Base-by-base conservation (phyloP, 1,140 invertebrate species). In the Cecropterus lyciades region DNA sequence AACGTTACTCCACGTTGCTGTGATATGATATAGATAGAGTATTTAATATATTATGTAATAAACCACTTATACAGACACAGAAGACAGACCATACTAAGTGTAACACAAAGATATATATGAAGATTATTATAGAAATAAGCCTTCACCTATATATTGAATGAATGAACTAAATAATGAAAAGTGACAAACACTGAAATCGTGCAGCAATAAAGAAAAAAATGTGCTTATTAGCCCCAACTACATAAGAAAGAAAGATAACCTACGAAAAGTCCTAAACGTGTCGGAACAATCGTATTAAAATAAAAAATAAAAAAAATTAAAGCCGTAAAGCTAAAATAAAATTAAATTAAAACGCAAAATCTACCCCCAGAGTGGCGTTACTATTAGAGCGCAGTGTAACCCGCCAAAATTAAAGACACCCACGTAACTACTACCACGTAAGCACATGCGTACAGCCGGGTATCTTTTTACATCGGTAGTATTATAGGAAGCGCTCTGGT, bases 401-500 rank as follows among this genome's bases (percentile, higher is more conserved):
- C 83, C 79, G 73, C 69, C 78, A 64, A 73, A 75, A 77, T 77
- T 65, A 69, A 70, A 63, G 75, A 80, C 76, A 72, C 76, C 73
- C 75, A 74, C 56, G 72, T 71, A 52, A 45, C 65, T 75, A 77
- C 80, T 84, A 87, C 82, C 75, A 72, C 69, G 48, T 64, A 84
- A 86, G 85, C 83, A 79, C 85, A 88, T 89, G 86, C 88, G 78
- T 77, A 69, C 69, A 77, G 79, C 82, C 78, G 80, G 77, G 80
- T 80, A 77, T 70, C 63, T 79, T 65, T 76, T 73, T 68, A 83
- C 71, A 77, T 72, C 73, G 76, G 79, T 80, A 79, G 67, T 71
- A 80, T 68, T 81, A 82, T 76, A 80, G 70, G 71, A 90, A 91
- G 88, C 88, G 85, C 83, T 84, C 87, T 73, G 73, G 72, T 93